Conservation (phyloP, 2,888 invertebrate genomes). For the Ormyrus nitidulus region DNA sequence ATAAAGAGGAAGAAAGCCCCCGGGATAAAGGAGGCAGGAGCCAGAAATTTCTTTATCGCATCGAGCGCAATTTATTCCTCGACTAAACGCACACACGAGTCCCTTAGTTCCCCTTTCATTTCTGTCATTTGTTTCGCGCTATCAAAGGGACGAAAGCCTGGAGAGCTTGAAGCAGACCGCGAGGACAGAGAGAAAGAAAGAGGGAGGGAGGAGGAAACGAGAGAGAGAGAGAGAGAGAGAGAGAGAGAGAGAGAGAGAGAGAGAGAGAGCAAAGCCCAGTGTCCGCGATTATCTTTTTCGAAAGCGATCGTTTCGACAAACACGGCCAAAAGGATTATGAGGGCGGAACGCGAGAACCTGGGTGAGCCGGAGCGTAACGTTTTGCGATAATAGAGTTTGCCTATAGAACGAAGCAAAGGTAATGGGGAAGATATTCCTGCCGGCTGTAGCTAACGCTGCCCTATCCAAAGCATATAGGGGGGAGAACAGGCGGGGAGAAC, state of each 20-base stretch:
- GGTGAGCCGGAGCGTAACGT: constrained; percentile 51
- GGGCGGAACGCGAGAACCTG: constrained; percentile 41
- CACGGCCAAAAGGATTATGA: constrained; percentile 51
- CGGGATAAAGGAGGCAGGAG: background rate
- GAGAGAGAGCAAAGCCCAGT: background rate
- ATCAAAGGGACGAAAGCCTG: constrained; percentile 23
- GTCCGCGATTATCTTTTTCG: constrained; percentile 43
- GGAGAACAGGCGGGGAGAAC: too few relatives aligned
- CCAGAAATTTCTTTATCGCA: constrained; percentile 37
- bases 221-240: background rate
- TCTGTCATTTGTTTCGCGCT: constrained; percentile 45
- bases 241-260: background rate
- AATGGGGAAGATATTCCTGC: constrained; percentile 52
- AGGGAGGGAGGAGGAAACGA: background rate
- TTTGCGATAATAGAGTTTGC: constrained; percentile 53
- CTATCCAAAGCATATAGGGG: too few relatives aligned
- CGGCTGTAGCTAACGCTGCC: constrained; percentile 11
- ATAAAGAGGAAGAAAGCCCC: background rate
- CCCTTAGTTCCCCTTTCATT: constrained; percentile 36
- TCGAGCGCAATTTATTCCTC: constrained; percentile 22
- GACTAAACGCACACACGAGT: background rate
- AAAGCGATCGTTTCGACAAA: constrained; percentile 48
- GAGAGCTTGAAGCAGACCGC: too few relatives aligned
- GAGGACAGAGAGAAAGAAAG: too few relatives aligned
- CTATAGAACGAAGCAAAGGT: constrained; percentile 52